Conservation (phyloP, 2,797 vertebrate species). For the Bradypus variegatus region DNA sequence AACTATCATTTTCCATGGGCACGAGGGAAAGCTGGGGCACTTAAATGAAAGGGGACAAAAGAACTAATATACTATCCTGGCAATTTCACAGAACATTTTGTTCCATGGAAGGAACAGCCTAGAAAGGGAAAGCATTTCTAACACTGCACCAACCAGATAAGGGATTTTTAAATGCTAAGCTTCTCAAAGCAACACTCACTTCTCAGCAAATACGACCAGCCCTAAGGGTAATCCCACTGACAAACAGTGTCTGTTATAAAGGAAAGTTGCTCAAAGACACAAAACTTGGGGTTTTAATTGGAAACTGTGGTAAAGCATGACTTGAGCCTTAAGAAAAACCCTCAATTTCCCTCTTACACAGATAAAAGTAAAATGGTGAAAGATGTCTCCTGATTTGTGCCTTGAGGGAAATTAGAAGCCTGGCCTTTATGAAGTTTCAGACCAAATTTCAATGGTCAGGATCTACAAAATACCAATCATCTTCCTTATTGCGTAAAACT, state of each 20-base stretch:
- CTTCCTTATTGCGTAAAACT: slow-evolving; percentile 4
- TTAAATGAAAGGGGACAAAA: neutral
- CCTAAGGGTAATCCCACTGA: neutral
- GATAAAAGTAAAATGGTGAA: slow-evolving; percentile 40
- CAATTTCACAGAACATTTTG: neutral
- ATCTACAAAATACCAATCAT: neutral
- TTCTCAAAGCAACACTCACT: slow-evolving; percentile 10
- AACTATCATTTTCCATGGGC: neutral
- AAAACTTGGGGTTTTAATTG: slow-evolving; percentile 12
- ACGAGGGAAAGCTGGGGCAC: neutral
- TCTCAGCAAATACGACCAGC: neutral
- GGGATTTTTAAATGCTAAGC: neutral
- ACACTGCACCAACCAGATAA: slow-evolving; percentile 9
- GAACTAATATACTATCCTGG: neutral
- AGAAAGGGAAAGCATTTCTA: neutral
- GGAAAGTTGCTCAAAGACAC: slow-evolving; percentile 30
- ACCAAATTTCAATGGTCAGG: slow-evolving; percentile 4
- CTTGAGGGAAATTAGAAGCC: slow-evolving; percentile 26
- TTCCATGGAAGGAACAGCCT: neutral
- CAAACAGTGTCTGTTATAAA: neutral
- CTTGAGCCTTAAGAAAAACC: slow-evolving; percentile 35
- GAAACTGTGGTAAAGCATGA: neutral
- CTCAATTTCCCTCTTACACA: slow-evolving; percentile 3
- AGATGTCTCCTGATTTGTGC: slow-evolving; percentile 6
- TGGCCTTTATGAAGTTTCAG: slow-evolving; percentile 17